phyloP scores from a whole-genome alignment of 2,797 vertebrate species.

The Melopsittacus undulatus region DNA sequence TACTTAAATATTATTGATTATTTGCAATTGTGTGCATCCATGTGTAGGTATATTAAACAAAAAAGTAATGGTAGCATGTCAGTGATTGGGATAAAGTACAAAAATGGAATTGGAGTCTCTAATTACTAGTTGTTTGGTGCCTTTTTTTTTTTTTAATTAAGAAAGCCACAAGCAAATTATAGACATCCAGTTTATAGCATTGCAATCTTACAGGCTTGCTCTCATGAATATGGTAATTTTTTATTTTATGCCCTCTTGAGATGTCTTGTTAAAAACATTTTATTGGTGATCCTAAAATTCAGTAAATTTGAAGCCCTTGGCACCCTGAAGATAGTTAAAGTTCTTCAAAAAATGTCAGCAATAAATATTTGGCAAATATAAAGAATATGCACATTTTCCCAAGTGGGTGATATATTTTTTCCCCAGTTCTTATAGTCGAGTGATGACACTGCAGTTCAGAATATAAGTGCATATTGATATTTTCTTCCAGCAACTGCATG shows the following conservation, averaged over 20 bases:
- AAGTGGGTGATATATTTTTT: conserved; percentile 70
- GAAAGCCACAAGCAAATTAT: conserved; percentile 82
- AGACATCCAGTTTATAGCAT: conserved; percentile 82
- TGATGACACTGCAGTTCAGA: conserved; percentile 80
- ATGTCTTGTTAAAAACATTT: conserved; percentile 86
- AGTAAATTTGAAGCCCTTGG: conserved; percentile 81
- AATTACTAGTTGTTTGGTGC: conserved; percentile 72
- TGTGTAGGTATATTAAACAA: conserved; percentile 79
- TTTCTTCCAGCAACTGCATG: conserved; percentile 77
- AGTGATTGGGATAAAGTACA: conserved; percentile 71
- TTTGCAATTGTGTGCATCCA: conserved; percentile 83
- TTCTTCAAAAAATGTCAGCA: conserved; percentile 79
- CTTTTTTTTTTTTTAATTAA: conserved; percentile 76
- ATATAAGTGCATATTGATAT: conserved; percentile 82
- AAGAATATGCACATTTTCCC: conserved; percentile 80
- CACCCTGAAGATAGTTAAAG: conserved; percentile 81
- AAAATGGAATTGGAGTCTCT: conserved; percentile 76
- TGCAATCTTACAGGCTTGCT: conserved; percentile 80
- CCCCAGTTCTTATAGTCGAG: conserved; percentile 64
- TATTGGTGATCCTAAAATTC: conserved; percentile 84
- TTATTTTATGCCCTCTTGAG: conserved; percentile 85
- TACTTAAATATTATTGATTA: conserved; percentile 84
- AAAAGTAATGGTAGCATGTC: conserved; percentile 72
- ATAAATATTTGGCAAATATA: conserved; percentile 82
- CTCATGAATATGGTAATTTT: conserved; percentile 88